Evolutionary conservation across 2,113 vertebrate species (phyloP).

Genomic region (Chloebia gouldiae): DNA sequence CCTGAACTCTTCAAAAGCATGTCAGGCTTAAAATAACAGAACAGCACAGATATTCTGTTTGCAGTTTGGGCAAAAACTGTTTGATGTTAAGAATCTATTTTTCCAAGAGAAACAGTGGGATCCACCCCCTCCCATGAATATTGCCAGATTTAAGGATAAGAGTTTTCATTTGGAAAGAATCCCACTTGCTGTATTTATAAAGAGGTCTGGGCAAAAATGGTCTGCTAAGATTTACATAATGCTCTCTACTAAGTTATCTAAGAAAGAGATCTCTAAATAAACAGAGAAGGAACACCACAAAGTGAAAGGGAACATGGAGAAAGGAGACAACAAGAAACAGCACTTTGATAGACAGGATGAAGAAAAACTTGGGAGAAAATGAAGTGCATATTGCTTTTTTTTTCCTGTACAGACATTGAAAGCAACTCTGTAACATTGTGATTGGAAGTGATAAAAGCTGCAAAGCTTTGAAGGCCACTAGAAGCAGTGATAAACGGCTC

Average conservation of each 20-base stretch:
- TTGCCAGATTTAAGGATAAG: conserved; percentile 2
- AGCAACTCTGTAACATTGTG: conserved; percentile 22
- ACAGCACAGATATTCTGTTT: not conserved
- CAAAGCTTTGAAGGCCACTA: not conserved
- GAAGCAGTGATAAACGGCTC: not conserved
- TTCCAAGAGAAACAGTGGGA: not conserved
- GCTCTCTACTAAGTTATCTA: conserved; percentile 25
- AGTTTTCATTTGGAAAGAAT: conserved; percentile 42
- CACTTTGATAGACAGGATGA: conserved; percentile 19
- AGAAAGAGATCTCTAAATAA: conserved; percentile 56
- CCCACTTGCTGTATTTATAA: conserved; percentile 20
- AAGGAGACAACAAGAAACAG: conserved; percentile 38
- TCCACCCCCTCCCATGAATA: not conserved
- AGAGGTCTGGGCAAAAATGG: conserved; percentile 63
- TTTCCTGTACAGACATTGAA: not conserved
- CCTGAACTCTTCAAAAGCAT: not conserved
- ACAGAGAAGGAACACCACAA: conserved; percentile 18
- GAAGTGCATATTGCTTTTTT: not conserved
- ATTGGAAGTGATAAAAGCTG: not conserved
- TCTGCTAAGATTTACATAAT: not conserved
- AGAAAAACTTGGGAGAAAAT: not conserved
- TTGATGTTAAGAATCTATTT: conserved; percentile 7
- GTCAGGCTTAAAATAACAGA: not conserved
- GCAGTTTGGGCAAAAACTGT: not conserved
- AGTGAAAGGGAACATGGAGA: conserved; percentile 20